Evolutionary conservation across 2,797 vertebrate genomes (phyloP).

Genomic region (Artibeus jamaicensis): DNA sequence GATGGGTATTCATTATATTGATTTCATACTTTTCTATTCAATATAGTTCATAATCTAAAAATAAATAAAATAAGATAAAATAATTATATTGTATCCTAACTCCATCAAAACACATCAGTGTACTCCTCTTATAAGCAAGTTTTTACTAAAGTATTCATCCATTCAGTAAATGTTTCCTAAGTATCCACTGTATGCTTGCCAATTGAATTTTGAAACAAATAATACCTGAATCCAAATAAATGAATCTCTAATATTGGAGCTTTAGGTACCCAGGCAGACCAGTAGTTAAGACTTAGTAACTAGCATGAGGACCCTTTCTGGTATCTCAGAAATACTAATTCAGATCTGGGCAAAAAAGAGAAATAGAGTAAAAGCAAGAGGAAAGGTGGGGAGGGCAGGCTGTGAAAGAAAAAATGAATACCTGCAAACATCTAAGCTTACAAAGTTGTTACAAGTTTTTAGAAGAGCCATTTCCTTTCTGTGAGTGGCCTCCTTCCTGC

Average conservation of each 20-base stretch:
- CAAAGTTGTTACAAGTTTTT: neutral
- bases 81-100: neutral
- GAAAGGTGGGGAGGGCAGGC: neutral
- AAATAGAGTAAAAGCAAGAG: neutral
- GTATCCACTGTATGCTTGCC: neutral
- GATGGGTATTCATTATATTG: neutral
- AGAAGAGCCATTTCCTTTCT: neutral
- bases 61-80: conserved; percentile 14
- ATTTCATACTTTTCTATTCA: neutral
- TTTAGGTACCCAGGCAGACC: neutral
- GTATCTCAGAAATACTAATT: neutral
- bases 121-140: neutral
- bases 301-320: neutral
- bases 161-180: neutral
- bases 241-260: neutral
- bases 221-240: neutral
- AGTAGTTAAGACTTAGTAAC: conserved; percentile 8
- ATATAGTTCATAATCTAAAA: conserved; percentile 20
- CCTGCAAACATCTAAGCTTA: neutral
- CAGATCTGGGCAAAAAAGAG: neutral
- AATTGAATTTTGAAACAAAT: neutral
- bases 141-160: neutral
- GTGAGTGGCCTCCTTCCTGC: neutral
- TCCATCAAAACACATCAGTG: neutral
- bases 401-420: neutral